phyloP scores from a whole-genome alignment of 1,140 invertebrate genomes.

The Ooceraea biroi region DNA sequence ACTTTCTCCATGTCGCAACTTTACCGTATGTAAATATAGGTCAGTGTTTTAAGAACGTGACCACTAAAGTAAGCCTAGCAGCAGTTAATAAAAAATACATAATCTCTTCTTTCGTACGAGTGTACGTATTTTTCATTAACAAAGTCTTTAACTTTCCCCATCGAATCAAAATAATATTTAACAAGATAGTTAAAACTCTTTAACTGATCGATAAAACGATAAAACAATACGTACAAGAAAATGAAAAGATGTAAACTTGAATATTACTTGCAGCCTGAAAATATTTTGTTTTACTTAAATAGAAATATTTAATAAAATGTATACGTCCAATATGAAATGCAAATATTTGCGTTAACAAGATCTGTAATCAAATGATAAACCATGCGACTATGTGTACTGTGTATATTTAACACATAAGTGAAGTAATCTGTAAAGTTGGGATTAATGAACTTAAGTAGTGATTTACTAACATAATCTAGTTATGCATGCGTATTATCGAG shows the following conservation, averaged over 20 bases:
- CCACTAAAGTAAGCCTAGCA: not conserved
- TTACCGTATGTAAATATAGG: slow-evolving; percentile 39
- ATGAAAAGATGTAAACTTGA: too few relatives aligned
- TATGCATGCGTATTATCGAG: not conserved
- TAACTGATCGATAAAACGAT: not conserved
- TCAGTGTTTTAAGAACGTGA: slow-evolving; percentile 32
- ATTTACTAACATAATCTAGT: slow-evolving; percentile 34
- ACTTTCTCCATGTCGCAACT: not conserved
- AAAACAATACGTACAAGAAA: not conserved
- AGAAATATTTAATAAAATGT: slow-evolving; percentile 1
- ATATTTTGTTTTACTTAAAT: slow-evolving; percentile 28
- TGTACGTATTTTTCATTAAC: not conserved
- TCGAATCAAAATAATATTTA: slow-evolving; percentile 49
- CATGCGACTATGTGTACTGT: slow-evolving; percentile 11
- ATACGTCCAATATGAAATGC: slow-evolving; percentile 33
- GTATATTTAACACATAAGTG: slow-evolving; percentile 27
- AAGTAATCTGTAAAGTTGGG: slow-evolving; percentile 43
- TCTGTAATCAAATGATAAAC: slow-evolving; percentile 46
- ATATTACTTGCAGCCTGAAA: not conserved
- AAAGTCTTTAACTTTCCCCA: not conserved
- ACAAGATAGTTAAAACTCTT: slow-evolving; percentile 7
- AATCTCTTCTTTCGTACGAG: not conserved
- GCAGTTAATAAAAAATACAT: too few relatives aligned
- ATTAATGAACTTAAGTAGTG: slow-evolving; percentile 12
- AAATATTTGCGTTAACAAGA: slow-evolving; percentile 23